A percentile compares a stretch with the other conserved stretches of the same genome.
These are phyloP conservation scores for Tachycineta bicolor DNA, from an alignment of 2,113 vertebrate species.

Conservation along the genomic window DNA sequence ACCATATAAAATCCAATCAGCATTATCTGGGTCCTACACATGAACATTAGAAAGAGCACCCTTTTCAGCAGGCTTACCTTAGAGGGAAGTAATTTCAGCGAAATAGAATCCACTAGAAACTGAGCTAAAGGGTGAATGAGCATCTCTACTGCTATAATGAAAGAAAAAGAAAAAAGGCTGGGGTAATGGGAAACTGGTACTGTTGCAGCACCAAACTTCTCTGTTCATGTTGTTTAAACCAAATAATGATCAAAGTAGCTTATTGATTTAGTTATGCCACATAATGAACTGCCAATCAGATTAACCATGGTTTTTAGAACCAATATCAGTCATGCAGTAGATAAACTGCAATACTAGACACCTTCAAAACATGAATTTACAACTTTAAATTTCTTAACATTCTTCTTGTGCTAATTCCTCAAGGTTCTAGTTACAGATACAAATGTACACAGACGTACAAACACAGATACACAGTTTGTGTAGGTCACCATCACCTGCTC, in stretches of 20 bases:
- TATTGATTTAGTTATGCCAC: not conserved
- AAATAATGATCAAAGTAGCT: not conserved
- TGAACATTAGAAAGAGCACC: not conserved
- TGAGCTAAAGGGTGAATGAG: not conserved
- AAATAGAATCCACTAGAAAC: not conserved
- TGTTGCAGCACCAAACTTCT: not conserved
- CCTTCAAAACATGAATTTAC: not conserved
- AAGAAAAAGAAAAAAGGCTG: not conserved
- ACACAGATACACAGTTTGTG: not conserved
- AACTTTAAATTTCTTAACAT: not conserved
- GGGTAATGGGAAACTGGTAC: not conserved
- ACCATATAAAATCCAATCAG: accelerated
- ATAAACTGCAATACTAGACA: not conserved
- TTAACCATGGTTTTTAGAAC: not conserved
- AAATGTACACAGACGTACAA: accelerated
- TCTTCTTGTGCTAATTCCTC: not conserved
- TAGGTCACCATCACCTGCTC: not conserved
- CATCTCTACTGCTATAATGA: not conserved
- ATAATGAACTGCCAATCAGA: not conserved
- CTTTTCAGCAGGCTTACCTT: not conserved
- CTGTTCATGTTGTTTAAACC: not conserved
- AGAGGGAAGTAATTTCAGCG: not conserved
- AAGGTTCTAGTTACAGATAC: not conserved
- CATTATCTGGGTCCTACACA: not conserved
- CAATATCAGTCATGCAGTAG: not conserved